Base-by-base conservation (phyloP, 2,888 invertebrate genomes). In the Dolichopus griseipennis region DNA sequence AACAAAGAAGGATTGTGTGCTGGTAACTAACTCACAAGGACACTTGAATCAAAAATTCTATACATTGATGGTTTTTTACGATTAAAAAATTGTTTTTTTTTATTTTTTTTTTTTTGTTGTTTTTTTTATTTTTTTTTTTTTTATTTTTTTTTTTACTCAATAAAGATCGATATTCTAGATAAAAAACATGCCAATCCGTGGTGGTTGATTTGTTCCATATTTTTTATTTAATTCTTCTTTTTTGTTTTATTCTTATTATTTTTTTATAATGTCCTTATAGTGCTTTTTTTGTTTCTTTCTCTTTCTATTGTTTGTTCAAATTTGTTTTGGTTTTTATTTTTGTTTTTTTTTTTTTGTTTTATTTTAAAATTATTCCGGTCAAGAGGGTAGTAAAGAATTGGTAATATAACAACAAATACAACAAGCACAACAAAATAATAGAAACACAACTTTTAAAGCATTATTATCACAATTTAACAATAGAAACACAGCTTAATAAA, bases 101-200 rank as follows among this genome's bases (percentile, higher is more conserved):
- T 34, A 34, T 9, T 34, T 34, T 34, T 34, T 34, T 34, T n/a
- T 37, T 37, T 43, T 43, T 43, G 15, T 43, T 43, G n/a, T n/a
- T n/a, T n/a, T n/a, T n/a, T 43, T 43, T 15, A 43, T 15, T 43
- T 43, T 43, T 52, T 52, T 52, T 52, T 12, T n/a, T 52, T 18
- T 52, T 18, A 3, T 52, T 15, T 52, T 52, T 52, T 18, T n/a
- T 52, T 52, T 12, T 12, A 52, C n/a, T 18, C 52, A 52, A 52
- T 18, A 52, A 18, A 15, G 52, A 52, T 52, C 52, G 52, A 52
- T 52, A 12, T 52, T 52, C 18, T 52, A 52, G n/a, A 52, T n/a
- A 52, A 52, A 52, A 52, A 52, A n/a, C n/a, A 52, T 52, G 52
- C 52, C 52, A 52, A 52, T 52, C 52, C n/a, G 52, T 52, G 52